Evolutionary conservation across 2,797 vertebrate species (phyloP).

Genomic region (Staurois parvus): DNA sequence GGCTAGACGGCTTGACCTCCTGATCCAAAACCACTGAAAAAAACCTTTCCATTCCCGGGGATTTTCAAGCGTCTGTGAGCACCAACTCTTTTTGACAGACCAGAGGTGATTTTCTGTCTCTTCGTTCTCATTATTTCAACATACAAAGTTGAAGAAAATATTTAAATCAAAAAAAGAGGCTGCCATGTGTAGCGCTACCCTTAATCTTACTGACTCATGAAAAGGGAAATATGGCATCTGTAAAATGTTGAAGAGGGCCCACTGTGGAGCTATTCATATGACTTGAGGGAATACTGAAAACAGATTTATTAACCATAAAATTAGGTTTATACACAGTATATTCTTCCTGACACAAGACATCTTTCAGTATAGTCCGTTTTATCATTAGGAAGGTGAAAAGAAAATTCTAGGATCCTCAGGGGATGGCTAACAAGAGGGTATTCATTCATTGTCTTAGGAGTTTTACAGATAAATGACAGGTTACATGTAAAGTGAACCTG

Average conservation of each 20-base stretch:
- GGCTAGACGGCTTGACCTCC: constrained; percentile 29
- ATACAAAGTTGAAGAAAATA: neutral
- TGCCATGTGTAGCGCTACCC: neutral
- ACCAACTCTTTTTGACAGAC: neutral
- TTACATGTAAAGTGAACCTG: no score
- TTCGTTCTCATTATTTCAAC: neutral
- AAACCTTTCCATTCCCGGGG: constrained; percentile 25
- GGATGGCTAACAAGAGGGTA: no score
- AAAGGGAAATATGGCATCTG: neutral
- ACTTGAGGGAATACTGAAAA: no score
- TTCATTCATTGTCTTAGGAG: no score
- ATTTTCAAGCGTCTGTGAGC: constrained; percentile 24
- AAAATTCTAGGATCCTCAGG: no score
- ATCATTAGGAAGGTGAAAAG: no score
- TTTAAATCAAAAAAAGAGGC: neutral
- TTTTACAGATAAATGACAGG: no score
- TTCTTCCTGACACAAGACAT: neutral
- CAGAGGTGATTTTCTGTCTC: neutral
- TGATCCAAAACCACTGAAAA: constrained; percentile 36
- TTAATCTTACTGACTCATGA: neutral
- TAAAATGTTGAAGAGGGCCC: no score
- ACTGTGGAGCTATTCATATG: no score
- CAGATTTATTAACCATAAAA: constrained; percentile 1
- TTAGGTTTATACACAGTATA: neutral
- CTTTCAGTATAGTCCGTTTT: no score